A percentile compares a stretch with the other conserved stretches of the same genome.
Conservation (phyloP, 2,797 vertebrate species). For the Hippocampus kuda region DNA sequence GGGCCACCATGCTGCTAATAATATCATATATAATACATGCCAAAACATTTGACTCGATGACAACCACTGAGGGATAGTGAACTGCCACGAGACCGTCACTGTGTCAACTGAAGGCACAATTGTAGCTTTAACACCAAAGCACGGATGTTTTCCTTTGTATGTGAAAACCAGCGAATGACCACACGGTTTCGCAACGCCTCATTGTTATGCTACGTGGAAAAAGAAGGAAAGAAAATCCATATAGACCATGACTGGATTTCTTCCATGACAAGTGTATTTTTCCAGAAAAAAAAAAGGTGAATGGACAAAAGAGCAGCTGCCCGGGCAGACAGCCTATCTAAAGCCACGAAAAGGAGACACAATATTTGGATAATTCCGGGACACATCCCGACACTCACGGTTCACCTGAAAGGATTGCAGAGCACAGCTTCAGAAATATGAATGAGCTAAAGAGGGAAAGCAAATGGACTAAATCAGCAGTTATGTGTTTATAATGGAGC, state of each 20-base stretch:
- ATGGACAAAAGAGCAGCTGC: constrained; percentile 45
- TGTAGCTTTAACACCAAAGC: constrained; percentile 19
- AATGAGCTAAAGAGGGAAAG: background rate
- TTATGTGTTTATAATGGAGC: constrained; percentile 5
- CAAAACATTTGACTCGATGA: constrained; percentile 14
- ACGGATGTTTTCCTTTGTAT: constrained; percentile 26
- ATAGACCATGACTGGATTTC: constrained; percentile 32
- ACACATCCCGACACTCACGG: constrained; percentile 6
- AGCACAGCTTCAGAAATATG: background rate
- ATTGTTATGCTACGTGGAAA: constrained; percentile 44
- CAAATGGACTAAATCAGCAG: constrained; percentile 6
- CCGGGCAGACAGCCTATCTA: constrained; percentile 14
- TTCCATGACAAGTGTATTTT: constrained; percentile 31
- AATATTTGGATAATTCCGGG: constrained; percentile 20
- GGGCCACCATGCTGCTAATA: constrained; percentile 8
- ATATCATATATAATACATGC: background rate
- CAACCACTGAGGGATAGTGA: constrained; percentile 34
- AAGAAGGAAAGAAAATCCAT: constrained; percentile 35
- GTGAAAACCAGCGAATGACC: constrained; percentile 33
- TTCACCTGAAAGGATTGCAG: constrained; percentile 12
- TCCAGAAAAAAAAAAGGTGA: constrained; percentile 31
- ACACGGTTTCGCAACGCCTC: constrained; percentile 37
- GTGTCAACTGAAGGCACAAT: constrained; percentile 34
- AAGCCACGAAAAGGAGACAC: constrained; percentile 9
- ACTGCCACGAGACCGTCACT: constrained; percentile 45